These are phyloP conservation scores for Petrophora chlorosata DNA, from an alignment of 2,888 invertebrate genomes.

Conservation along the genomic window DNA sequence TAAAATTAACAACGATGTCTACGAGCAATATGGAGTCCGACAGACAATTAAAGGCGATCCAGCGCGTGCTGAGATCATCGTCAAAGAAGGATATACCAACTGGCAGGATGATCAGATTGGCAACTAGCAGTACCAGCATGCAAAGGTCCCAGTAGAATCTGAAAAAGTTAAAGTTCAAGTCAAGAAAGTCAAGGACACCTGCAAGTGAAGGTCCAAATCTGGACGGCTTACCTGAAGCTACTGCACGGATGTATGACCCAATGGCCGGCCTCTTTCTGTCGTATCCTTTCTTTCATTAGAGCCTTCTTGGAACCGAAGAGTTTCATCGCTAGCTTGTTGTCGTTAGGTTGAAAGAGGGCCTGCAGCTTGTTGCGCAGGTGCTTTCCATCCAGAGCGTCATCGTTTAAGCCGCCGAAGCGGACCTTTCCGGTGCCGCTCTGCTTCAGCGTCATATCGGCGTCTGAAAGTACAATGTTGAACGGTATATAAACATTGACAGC, in stretches of 20 bases:
- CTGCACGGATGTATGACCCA: slow-evolving; percentile 99
- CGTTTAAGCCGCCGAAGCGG: slow-evolving; percentile 95
- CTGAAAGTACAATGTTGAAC: too few species aligned
- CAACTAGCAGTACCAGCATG: slow-evolving; percentile 98
- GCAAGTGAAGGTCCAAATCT: not conserved
- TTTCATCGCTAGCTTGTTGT: slow-evolving; percentile 99
- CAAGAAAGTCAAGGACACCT: too few species aligned
- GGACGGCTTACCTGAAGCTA: slow-evolving; percentile 94
- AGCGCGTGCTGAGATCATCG: slow-evolving; percentile 99
- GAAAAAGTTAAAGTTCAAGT: too few species aligned
- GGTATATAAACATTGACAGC: too few species aligned
- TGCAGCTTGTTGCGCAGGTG: slow-evolving; percentile 97
- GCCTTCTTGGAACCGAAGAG: slow-evolving; percentile 99
- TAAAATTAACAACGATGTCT: slow-evolving; percentile 99
- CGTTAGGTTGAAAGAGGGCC: slow-evolving; percentile 99
- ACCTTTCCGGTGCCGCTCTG: slow-evolving; percentile 88
- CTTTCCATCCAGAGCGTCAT: slow-evolving; percentile 98
- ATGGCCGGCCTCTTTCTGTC: slow-evolving; percentile 98
- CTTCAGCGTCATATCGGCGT: slow-evolving; percentile 83
- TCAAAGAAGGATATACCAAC: slow-evolving; percentile 99
- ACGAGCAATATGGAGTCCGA: slow-evolving; percentile 99
- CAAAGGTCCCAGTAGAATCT: slow-evolving; percentile 99
- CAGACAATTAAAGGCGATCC: slow-evolving; percentile 99
- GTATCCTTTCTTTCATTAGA: slow-evolving; percentile 98
- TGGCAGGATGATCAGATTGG: slow-evolving; percentile 99